Percentiles rank a stretch among this genome's conserved stretches.
Evolutionary conservation across 2,797 vertebrate species (phyloP).

Genomic region (Rhinella marina): DNA sequence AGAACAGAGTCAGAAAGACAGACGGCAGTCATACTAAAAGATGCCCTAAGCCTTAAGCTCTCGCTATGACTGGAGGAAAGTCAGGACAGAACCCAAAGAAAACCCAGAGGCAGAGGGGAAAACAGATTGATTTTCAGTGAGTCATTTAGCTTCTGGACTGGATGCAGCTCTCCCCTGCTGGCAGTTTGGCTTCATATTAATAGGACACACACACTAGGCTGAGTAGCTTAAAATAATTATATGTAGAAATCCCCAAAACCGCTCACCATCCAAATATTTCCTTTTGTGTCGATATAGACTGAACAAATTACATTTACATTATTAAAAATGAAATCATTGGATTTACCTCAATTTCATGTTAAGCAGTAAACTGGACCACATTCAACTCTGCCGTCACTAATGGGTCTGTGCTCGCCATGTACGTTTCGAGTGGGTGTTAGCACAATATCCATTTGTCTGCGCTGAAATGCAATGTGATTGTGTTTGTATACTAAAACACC

Average conservation of each 20-base stretch:
- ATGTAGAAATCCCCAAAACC: slow-evolving; percentile 74
- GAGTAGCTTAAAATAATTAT: slow-evolving; percentile 86
- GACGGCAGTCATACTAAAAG: slow-evolving; percentile 68
- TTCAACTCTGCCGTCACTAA: slow-evolving; percentile 77
- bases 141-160: slow-evolving; percentile 86
- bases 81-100: slow-evolving; percentile 74
- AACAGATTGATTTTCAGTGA: slow-evolving; percentile 85
- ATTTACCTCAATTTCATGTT: slow-evolving; percentile 79
- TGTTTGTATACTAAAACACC: slow-evolving; percentile 7
- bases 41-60: slow-evolving; percentile 70
- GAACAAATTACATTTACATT: slow-evolving; percentile 81
- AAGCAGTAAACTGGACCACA: slow-evolving; percentile 78
- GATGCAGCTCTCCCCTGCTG: slow-evolving; percentile 82
- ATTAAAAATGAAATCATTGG: slow-evolving; percentile 83
- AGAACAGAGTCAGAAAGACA: slow-evolving; percentile 66
- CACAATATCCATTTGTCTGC: slow-evolving; percentile 62
- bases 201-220: slow-evolving; percentile 79
- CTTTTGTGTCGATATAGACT: slow-evolving; percentile 73
- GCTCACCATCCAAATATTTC: slow-evolving; percentile 76
- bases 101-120: slow-evolving; percentile 77
- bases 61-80: slow-evolving; percentile 69
- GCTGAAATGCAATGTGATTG: slow-evolving; percentile 10
- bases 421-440: slow-evolving; percentile 76
- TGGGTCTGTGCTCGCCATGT: slow-evolving; percentile 75
- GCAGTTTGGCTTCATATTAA: slow-evolving; percentile 79